These are phyloP conservation scores for Drosophila fungiperda DNA, from an alignment of 2,888 invertebrate genomes.

Conservation along the genomic window DNA sequence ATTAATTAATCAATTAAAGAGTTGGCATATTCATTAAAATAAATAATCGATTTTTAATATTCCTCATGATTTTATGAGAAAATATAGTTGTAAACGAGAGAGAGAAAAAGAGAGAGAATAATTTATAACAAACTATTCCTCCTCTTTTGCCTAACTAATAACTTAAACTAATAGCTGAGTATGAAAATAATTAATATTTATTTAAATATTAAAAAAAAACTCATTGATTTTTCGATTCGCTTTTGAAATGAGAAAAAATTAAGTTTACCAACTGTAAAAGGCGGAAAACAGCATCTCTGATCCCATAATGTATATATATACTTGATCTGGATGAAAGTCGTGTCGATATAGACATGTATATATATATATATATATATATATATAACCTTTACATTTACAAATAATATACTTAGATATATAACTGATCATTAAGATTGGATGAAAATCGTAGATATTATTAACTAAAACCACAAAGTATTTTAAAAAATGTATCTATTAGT, in stretches of 20 bases:
- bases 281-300: background rate
- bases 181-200: background rate
- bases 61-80: background rate
- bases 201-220: no score
- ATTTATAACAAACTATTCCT: background rate
- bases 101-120: background rate
- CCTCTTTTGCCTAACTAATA: background rate
- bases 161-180: background rate
- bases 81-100: background rate
- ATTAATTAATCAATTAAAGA: background rate
- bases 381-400: no score
- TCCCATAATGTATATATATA: background rate
- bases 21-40: background rate
- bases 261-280: background rate
- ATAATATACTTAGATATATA: no score
- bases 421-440: background rate
- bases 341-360: no score
- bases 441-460: background rate
- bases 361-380: no score
- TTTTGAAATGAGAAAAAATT: background rate
- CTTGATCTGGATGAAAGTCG: background rate
- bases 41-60: slow-evolving; percentile 4
- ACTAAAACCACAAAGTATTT: no score
- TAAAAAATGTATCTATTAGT: background rate
- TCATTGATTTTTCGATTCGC: background rate